Conservation (phyloP, 37 sponge, comb jelly and placozoan genomes). For the Crambe crambe region DNA sequence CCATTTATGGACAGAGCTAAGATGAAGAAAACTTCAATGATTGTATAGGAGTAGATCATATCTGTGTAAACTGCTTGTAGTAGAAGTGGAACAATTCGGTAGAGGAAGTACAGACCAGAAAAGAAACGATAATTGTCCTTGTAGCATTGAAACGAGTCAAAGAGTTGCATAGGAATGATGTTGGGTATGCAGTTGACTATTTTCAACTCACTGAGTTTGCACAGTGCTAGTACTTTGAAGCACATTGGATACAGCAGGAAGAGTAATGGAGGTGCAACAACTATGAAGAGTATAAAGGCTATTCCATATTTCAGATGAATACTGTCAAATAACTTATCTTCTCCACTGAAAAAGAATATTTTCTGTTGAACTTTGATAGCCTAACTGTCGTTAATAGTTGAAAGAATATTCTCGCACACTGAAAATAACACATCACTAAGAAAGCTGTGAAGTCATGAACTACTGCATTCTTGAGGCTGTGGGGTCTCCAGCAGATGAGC, state of each 20-base stretch:
- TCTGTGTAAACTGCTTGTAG: not conserved
- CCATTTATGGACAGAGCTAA: constrained; percentile 7
- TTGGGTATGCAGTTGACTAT: not conserved
- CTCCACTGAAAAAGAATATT: constrained; percentile 8
- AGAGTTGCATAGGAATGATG: constrained; percentile 21
- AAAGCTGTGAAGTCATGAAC: constrained; percentile 42
- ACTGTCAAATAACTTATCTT: constrained; percentile 7
- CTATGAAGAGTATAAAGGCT: constrained; percentile 12
- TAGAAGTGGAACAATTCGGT: not conserved
- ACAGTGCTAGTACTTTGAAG: constrained; percentile 12
- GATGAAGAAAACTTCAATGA: constrained; percentile 6
- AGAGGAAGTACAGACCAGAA: constrained; percentile 49
- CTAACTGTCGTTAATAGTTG: not conserved
- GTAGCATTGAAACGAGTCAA: constrained; percentile 46
- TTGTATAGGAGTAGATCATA: not conserved
- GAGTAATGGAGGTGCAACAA: constrained; percentile 32
- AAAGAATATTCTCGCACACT: constrained; percentile 34
- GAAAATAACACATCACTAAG: constrained; percentile 38
- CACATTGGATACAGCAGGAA: constrained; percentile 33
- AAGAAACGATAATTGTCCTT: constrained; percentile 37
- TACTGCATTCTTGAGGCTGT: not conserved
- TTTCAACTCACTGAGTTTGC: constrained; percentile 21
- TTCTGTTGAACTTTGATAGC: not conserved
- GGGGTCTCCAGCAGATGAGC: not conserved
- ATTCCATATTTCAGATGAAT: constrained; percentile 46